phyloP scores from a whole-genome alignment of 2,797 vertebrate species.

The Iguana delicatissima region DNA sequence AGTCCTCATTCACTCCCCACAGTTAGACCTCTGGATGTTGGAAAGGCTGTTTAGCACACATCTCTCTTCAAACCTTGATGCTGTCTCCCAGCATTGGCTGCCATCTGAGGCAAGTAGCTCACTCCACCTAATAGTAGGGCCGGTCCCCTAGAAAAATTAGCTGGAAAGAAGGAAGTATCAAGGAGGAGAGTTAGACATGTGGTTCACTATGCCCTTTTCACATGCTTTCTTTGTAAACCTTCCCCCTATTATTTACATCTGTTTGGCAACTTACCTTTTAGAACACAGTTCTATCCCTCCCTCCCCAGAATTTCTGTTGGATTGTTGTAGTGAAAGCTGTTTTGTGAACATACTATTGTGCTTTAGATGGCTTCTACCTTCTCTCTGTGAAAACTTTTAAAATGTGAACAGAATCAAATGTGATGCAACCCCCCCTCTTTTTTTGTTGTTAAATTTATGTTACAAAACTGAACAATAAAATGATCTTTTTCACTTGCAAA shows the following conservation, averaged over 20 bases:
- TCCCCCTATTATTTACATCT: not conserved
- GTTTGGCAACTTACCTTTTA: not conserved
- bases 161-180: too few species aligned
- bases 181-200: too few species aligned
- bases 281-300: not conserved
- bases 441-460: not conserved
- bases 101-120: too few species aligned
- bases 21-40: too few species aligned
- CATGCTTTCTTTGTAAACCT: not conserved
- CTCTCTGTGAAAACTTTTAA: not conserved
- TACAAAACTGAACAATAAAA: not conserved
- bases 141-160: too few species aligned
- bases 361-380: not conserved
- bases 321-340: too few species aligned
- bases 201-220: too few species aligned
- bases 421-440: not conserved
- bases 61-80: too few species aligned
- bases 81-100: too few species aligned
- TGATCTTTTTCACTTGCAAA: not conserved
- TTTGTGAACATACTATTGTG: not conserved
- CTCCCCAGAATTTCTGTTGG: not conserved
- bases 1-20: too few species aligned
- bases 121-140: too few species aligned
- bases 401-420: constrained; percentile 2
- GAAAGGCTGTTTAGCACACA: too few species aligned